Percentiles rank a stretch among this genome's conserved stretches.
These are phyloP conservation scores for Florisuga fusca DNA, from an alignment of 2,797 vertebrate species.

Conservation along the genomic window DNA sequence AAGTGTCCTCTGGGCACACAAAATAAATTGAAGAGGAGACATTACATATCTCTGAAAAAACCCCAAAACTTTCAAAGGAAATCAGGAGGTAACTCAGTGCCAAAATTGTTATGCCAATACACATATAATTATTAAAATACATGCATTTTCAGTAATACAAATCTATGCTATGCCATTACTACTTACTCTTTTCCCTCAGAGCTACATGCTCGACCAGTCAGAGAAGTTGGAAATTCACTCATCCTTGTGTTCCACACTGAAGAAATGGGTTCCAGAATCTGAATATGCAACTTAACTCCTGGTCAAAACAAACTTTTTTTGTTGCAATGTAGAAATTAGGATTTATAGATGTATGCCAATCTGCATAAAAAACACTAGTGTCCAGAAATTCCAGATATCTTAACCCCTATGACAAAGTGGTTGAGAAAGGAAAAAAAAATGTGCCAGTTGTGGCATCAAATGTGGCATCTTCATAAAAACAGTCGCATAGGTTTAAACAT, in stretches of 20 bases:
- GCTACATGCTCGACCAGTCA: neutral
- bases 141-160: neutral
- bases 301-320: neutral
- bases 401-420: neutral
- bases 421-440: neutral
- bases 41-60: accelerated
- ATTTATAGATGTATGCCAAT: neutral
- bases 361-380: neutral
- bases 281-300: neutral
- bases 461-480: neutral
- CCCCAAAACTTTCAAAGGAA: neutral
- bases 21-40: neutral
- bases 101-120: neutral
- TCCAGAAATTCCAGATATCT: neutral
- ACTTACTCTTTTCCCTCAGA: neutral
- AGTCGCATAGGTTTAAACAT: neutral
- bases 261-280: neutral
- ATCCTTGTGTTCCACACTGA: neutral
- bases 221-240: neutral
- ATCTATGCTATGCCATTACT: neutral
- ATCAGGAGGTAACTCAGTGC: neutral
- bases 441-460: neutral
- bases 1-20: neutral
- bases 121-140: neutral
- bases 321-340: neutral